Conservation (phyloP, 2,888 invertebrate species). For the Pammene fasciana region DNA sequence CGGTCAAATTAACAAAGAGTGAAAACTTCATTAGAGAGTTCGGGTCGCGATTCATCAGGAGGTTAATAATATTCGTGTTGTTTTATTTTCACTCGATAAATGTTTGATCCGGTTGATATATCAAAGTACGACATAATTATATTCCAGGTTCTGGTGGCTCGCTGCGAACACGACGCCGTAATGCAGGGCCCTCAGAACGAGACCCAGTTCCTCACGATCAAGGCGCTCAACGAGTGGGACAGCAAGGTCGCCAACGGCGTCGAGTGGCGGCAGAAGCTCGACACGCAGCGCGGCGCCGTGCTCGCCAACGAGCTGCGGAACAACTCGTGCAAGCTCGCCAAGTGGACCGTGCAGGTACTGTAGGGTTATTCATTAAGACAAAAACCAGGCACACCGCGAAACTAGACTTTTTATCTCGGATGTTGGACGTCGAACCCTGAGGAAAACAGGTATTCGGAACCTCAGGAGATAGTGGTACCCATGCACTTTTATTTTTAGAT, state of each 20-base stretch:
- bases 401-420: background rate
- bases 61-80: too few species aligned
- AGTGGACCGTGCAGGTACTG: constrained; percentile 97
- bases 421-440: too few species aligned
- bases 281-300: constrained; percentile 98
- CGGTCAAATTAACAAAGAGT: too few species aligned
- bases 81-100: too few species aligned
- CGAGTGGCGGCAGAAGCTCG: constrained; percentile 99
- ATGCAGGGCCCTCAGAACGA: constrained; percentile 94
- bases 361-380: too few species aligned
- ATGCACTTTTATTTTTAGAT: too few species aligned
- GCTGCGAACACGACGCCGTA: constrained; percentile 99
- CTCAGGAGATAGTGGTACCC: too few species aligned
- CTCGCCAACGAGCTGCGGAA: constrained; percentile 98
- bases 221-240: constrained; percentile 99
- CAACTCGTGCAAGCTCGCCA: constrained; percentile 99
- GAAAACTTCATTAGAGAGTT: too few species aligned
- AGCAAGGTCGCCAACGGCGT: constrained; percentile 97
- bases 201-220: constrained; percentile 96
- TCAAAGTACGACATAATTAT: too few species aligned
- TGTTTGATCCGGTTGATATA: too few species aligned
- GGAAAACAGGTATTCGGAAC: too few species aligned
- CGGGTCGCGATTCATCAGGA: too few species aligned
- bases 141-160: constrained; percentile 89
- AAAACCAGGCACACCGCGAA: background rate